phyloP scores from a whole-genome alignment of 2,888 invertebrate species.

The Scelioninae gen. 1 region DNA sequence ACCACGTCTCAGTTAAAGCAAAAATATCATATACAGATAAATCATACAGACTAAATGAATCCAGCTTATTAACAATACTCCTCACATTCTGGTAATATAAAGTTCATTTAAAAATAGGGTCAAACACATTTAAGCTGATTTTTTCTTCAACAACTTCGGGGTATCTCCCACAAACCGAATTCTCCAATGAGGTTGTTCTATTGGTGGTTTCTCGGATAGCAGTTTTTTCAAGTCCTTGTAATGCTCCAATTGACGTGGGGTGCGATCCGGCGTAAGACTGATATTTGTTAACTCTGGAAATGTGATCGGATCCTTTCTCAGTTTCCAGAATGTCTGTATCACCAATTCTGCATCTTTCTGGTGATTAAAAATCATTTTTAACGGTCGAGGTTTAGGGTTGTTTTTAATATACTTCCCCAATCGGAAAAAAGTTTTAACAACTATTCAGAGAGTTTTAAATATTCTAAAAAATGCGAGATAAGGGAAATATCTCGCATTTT shows the following conservation, averaged over 20 bases:
- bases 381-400: background rate
- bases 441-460: background rate
- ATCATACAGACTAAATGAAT: too few relatives aligned
- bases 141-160: constrained; percentile 1
- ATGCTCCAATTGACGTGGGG: background rate
- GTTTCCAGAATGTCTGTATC: background rate
- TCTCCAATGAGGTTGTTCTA: background rate
- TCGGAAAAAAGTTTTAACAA: too few relatives aligned
- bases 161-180: background rate
- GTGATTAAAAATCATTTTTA: constrained; percentile 8
- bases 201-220: background rate
- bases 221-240: background rate
- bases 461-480: background rate
- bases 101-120: background rate
- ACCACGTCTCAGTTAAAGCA: too few relatives aligned
- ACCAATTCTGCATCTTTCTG: constrained; percentile 5
- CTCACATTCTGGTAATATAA: too few relatives aligned
- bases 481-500: background rate
- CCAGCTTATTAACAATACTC: too few relatives aligned
- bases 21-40: too few relatives aligned
- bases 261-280: background rate
- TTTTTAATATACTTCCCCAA: too few relatives aligned
- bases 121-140: background rate
- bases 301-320: background rate
- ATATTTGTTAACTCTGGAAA: background rate